phyloP scores from a whole-genome alignment of 2,888 invertebrate species.

The Aspidapion aeneum region DNA sequence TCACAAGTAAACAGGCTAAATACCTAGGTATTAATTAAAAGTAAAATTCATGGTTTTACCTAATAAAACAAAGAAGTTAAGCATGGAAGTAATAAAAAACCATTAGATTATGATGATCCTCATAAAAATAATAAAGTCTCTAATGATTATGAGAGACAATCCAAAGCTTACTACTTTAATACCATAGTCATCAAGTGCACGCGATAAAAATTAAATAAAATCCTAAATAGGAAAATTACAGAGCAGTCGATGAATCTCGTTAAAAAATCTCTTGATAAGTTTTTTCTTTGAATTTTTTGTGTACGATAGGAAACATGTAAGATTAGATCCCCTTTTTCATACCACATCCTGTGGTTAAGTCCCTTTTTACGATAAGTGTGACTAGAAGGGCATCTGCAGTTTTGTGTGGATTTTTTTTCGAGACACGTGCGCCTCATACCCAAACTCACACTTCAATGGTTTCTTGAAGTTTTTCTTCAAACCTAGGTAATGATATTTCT shows the following conservation, averaged over 20 bases:
- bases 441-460: neutral
- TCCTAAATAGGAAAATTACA: neutral
- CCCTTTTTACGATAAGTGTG: neutral
- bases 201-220: neutral
- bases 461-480: neutral
- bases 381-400: neutral
- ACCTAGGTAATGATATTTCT: neutral
- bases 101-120: neutral
- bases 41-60: too few species aligned
- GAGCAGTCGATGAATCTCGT: neutral
- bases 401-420: neutral
- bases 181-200: neutral
- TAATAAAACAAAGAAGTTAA: too few species aligned
- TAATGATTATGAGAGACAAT: neutral
- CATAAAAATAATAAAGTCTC: neutral
- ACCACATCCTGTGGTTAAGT: neutral
- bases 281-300: neutral
- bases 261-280: neutral
- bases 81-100: too few species aligned
- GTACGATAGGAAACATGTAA: neutral
- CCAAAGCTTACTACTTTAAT: neutral
- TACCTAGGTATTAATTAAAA: too few species aligned
- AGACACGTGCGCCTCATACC: neutral
- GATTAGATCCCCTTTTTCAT: neutral
- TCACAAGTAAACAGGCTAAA: too few species aligned